phyloP scores from a whole-genome alignment of 2,888 invertebrate genomes.

The Bombylius major region DNA sequence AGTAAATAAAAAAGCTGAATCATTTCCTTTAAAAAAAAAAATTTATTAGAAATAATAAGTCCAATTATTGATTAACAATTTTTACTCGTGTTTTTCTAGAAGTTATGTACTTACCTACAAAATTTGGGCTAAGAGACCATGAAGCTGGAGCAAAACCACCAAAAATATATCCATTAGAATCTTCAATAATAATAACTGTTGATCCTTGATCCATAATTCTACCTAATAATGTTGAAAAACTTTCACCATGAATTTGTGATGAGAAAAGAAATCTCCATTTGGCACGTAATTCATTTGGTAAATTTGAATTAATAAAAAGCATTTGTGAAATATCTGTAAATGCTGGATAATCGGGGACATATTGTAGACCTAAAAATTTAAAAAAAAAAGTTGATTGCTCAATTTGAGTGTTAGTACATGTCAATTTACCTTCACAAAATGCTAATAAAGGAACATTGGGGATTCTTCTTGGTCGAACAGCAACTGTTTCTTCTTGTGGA shows the following conservation, averaged over 20 bases:
- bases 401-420: no score
- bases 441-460: conserved; percentile 24
- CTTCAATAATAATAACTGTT: conserved; percentile 71
- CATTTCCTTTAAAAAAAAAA: conserved; percentile 39
- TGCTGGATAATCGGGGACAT: conserved; percentile 65
- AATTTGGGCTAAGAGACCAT: conserved; percentile 66
- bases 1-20: conserved; percentile 72
- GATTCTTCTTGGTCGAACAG: conserved; percentile 12
- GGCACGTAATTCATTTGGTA: conserved; percentile 60
- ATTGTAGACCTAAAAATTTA: conserved; percentile 44
- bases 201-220: conserved; percentile 69
- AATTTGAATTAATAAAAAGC: conserved; percentile 64
- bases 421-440: conserved; percentile 19
- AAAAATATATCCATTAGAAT: conserved; percentile 69
- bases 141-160: conserved; percentile 76
- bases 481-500: conserved; percentile 11
- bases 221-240: conserved; percentile 68
- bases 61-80: no score
- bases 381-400: background rate
- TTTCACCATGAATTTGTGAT: conserved; percentile 78
- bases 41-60: background rate
- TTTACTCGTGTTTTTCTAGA: no score
- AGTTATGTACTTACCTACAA: conserved; percentile 42
- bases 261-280: conserved; percentile 84
- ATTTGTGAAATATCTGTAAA: conserved; percentile 63